These are phyloP conservation scores for Amphiprion percula DNA, from an alignment of 2,113 vertebrate genomes.

Conservation along the genomic window DNA sequence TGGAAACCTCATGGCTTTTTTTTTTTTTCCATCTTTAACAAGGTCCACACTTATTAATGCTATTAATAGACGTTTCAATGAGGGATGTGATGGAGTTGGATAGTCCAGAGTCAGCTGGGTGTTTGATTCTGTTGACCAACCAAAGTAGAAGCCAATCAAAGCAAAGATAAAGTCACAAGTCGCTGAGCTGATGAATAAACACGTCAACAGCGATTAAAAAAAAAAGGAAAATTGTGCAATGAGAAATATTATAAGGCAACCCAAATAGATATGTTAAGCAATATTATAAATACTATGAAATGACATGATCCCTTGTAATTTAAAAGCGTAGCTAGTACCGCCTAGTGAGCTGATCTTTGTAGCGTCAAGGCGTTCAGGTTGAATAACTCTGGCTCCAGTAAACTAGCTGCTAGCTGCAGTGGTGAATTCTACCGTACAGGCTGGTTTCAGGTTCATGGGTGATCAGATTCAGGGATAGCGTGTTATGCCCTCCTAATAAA, in stretches of 20 bases:
- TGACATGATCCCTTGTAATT: background rate
- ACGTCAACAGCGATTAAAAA: background rate
- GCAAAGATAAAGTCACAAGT: constrained; percentile 22
- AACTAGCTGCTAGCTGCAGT: background rate
- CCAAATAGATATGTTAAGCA: background rate
- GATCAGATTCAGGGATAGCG: constrained; percentile 8
- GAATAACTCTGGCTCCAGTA: too few relatives aligned
- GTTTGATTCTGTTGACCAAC: constrained; percentile 51
- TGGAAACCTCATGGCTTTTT: constrained; percentile 39
- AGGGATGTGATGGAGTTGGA: constrained; percentile 35
- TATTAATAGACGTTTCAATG: constrained; percentile 60
- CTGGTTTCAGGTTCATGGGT: background rate
- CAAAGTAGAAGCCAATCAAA: constrained; percentile 34
- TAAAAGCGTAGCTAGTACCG: background rate
- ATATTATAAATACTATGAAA: background rate
- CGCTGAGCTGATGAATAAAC: background rate
- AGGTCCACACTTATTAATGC: constrained; percentile 55
- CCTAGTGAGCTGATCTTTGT: background rate
- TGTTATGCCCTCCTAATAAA: constrained; percentile 22
- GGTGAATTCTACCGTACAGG: background rate
- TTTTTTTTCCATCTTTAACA: background rate
- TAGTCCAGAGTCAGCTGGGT: constrained; percentile 38
- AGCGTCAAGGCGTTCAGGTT: too few relatives aligned
- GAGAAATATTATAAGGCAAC: background rate
- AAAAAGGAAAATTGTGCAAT: background rate